Base-by-base conservation (phyloP, 2,888 invertebrate species). In the Pelosia muscerda region DNA sequence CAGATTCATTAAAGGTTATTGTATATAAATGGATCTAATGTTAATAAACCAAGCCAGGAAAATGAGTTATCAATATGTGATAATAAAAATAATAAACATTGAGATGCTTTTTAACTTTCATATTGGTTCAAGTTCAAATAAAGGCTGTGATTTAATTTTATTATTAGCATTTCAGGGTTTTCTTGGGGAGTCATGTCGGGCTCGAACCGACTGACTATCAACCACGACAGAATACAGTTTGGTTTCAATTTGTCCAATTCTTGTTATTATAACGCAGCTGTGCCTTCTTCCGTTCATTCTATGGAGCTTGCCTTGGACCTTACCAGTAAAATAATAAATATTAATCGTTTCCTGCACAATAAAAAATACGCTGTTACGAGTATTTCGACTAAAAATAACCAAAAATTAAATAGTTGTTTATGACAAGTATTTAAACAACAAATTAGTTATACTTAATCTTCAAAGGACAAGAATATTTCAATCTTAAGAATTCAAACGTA, bases 401-500 rank as follows among this genome's bases (percentile, higher is more conserved):
- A 25, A 55, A 23, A 25, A 25, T 42, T 25, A 55, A 55, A 25
- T 55, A 26, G 55, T 25, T 55, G 15, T 13, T 54, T 8, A 26
- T 53, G 9, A 49, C 38, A 26, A 25, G 25, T 54, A 34, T 28
- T 60, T 23, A 60, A 26, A 26, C n/a, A n/a, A n/a, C 49, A 19
- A 49, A 49, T 49, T 49, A n/a, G n/a, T 19, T 49, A 49, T 49
- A 49, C n/a, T n/a, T n/a, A 49, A 49, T 49, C n/a, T 49, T 49
- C 49, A 49, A n/a, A n/a, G 49, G 19, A 49, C 49, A 49, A 49
- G 49, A n/a, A n/a, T 42, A 19, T 19, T 23, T 13, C 31, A 55
- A 22, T 55, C 34, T 55, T 23, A 31, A 23, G 22, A 34, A 23
- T 59, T 59, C 23, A 42, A 31, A 59, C 60, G 58, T 58, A 60